Conservation (phyloP, 1,140 invertebrate genomes). For the Penaeus indicus region DNA sequence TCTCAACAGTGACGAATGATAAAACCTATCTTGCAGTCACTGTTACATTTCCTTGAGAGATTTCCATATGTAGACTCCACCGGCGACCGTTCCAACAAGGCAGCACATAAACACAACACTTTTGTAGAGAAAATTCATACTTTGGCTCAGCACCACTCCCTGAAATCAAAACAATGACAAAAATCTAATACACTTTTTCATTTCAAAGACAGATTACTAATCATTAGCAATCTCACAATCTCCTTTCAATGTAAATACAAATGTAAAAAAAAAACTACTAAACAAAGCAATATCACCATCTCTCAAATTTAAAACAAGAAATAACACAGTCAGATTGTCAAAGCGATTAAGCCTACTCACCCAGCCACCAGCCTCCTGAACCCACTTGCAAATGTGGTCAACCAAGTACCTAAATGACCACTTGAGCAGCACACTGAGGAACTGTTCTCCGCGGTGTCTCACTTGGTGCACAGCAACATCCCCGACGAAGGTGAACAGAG, state of each 20-base stretch:
- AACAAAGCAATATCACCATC: not conserved
- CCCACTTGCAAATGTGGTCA: constrained; percentile 68
- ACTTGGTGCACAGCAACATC: constrained; percentile 70
- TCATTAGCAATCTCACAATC: not conserved
- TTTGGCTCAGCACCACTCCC: constrained; percentile 43
- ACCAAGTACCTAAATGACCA: constrained; percentile 69
- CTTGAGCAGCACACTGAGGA: constrained; percentile 67
- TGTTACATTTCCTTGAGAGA: constrained; percentile 50
- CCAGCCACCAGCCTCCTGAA: constrained; percentile 69
- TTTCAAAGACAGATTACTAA: no score
- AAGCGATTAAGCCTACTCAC: constrained; percentile 44
- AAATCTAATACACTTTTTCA: not conserved
- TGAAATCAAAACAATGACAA: constrained; percentile 6
- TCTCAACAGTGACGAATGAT: constrained; percentile 5
- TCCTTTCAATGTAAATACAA: not conserved
- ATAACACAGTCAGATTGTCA: not conserved
- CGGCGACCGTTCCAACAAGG: constrained; percentile 36
- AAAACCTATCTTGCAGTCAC: not conserved
- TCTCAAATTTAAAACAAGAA: not conserved
- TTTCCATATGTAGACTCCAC: constrained; percentile 51
- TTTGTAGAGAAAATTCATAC: constrained; percentile 35
- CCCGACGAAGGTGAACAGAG: constrained; percentile 72
- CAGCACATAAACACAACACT: constrained; percentile 38
- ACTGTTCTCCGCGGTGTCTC: constrained; percentile 43
- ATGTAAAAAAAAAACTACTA: not conserved